phyloP scores from a whole-genome alignment of 2,797 vertebrate species.

The Lepilemur ruficaudatus region DNA sequence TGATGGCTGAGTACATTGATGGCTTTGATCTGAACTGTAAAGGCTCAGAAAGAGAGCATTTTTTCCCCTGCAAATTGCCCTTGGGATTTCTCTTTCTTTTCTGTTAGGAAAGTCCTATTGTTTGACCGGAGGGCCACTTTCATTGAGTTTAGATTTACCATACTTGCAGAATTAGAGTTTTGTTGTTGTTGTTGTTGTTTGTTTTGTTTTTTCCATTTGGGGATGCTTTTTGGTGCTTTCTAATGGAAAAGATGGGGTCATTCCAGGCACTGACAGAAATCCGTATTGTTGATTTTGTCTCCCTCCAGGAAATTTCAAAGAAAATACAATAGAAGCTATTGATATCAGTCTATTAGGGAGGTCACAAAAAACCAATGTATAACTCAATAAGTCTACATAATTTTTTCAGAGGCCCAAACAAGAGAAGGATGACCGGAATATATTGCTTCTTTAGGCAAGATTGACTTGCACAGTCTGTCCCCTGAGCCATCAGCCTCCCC shows the following conservation, averaged over 20 bases:
- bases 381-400: neutral
- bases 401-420: neutral
- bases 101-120: neutral
- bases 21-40: conserved; percentile 52
- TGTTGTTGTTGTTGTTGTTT: neutral
- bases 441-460: neutral
- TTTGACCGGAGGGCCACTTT: neutral
- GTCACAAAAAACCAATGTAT: neutral
- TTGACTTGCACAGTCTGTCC: neutral
- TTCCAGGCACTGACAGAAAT: neutral
- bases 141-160: neutral
- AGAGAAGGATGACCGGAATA: neutral
- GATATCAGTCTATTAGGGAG: neutral
- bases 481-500: rapidly evolving
- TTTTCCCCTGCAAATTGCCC: neutral
- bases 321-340: neutral
- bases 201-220: neutral
- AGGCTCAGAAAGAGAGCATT: neutral
- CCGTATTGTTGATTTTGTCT: neutral
- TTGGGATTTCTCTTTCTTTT: neutral
- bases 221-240: neutral
- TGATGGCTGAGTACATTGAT: neutral
- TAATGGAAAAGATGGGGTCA: neutral
- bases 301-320: neutral
- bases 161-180: neutral